These are phyloP conservation scores for Bicyclus anynana DNA, from an alignment of 1,140 invertebrate species.

Conservation along the genomic window DNA sequence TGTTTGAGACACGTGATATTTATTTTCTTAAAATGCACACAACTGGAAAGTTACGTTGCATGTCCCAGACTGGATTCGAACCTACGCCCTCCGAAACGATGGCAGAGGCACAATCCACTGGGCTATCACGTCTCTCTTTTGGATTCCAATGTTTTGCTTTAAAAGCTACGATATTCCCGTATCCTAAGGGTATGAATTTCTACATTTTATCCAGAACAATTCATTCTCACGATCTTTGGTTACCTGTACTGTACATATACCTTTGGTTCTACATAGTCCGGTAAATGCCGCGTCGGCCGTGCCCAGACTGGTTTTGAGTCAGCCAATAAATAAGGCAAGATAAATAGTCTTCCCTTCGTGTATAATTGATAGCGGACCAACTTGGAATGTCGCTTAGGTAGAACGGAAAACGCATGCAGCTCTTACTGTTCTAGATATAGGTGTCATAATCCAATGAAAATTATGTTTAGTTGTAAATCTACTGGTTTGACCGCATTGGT, in stretches of 20 bases:
- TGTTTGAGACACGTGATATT: too few relatives aligned
- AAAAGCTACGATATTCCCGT: neutral
- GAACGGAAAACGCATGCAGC: constrained; percentile 1
- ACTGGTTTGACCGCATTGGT: constrained; percentile 3
- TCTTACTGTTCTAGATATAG: constrained; percentile 5
- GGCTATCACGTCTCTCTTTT: too few relatives aligned
- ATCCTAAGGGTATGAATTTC: neutral
- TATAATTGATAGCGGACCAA: constrained; percentile 69
- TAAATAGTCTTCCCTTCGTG: constrained; percentile 66
- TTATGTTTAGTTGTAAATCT: neutral
- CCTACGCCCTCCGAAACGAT: too few relatives aligned
- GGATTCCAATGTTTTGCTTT: too few relatives aligned
- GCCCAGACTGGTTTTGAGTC: constrained; percentile 61
- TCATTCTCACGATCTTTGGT: neutral
- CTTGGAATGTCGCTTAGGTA: constrained; percentile 50
- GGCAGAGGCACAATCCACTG: too few relatives aligned
- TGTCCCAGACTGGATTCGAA: too few relatives aligned
- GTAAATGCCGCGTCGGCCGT: constrained; percentile 31
- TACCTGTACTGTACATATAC: constrained; percentile 1
- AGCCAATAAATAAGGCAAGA: constrained; percentile 73
- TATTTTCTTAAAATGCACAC: too few relatives aligned
- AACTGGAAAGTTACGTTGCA: too few relatives aligned
- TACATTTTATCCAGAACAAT: constrained; percentile 1
- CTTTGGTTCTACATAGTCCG: constrained; percentile 14
- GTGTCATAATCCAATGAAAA: neutral